A percentile compares a stretch with the other conserved stretches of the same genome.
Evolutionary conservation across 2,797 vertebrate species (phyloP).

Genomic region (Cyclura pinguis): DNA sequence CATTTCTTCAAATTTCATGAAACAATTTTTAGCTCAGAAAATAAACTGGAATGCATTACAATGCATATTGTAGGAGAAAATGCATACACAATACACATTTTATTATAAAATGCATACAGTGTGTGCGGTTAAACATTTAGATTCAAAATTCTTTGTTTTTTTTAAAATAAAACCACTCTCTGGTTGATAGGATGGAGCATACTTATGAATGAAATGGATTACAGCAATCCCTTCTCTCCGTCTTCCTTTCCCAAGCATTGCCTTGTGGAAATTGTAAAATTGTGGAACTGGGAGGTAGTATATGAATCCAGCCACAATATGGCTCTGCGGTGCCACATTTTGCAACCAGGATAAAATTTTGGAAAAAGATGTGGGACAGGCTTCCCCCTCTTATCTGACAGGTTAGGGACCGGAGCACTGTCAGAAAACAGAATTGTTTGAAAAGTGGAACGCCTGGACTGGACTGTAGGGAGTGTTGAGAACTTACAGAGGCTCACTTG

Average conservation of each 20-base stretch:
- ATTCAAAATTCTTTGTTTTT: neutral
- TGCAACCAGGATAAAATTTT: no score
- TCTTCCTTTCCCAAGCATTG: neutral
- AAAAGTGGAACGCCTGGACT: no score
- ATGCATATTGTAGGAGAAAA: neutral
- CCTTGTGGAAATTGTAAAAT: neutral
- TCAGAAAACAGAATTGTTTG: no score
- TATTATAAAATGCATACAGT: neutral
- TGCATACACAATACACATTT: neutral
- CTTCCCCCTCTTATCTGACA: no score
- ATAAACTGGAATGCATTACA: neutral
- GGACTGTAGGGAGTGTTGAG: no score
- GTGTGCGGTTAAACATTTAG: neutral
- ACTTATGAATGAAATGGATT: neutral
- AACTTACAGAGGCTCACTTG: no score
- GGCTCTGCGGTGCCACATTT: neutral
- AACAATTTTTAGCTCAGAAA: no score
- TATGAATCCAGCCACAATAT: neutral
- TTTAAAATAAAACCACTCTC: neutral
- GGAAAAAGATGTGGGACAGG: no score
- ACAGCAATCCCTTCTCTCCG: neutral
- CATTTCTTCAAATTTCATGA: neutral
- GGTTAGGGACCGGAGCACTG: no score
- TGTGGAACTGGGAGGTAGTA: neutral
- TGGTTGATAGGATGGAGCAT: neutral